These are phyloP conservation scores for Caloenas nicobarica DNA, from an alignment of 2,113 vertebrate species.

Conservation along the genomic window DNA sequence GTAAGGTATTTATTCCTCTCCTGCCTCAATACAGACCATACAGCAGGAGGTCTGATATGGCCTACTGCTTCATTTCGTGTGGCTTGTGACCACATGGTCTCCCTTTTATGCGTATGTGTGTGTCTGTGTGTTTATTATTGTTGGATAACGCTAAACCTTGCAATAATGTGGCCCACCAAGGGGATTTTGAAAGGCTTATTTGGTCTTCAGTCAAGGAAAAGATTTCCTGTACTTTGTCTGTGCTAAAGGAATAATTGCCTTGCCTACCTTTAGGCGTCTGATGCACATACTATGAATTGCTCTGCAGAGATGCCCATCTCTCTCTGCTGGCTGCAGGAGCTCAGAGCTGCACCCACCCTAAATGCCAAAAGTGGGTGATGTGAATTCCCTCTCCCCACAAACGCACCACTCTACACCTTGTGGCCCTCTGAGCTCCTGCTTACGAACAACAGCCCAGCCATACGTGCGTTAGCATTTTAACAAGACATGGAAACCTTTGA, in stretches of 20 bases:
- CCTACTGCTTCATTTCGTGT: constrained; percentile 3
- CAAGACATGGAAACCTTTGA: constrained; percentile 46
- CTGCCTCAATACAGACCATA: not conserved
- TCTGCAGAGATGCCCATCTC: not conserved
- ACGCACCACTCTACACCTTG: accelerated
- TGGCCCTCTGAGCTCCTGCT: not conserved
- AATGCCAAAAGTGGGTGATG: not conserved
- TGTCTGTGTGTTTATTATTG: constrained; percentile 1
- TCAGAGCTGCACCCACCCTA: not conserved
- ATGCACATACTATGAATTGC: not conserved
- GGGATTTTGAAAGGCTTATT: constrained; percentile 29
- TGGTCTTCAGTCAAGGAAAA: constrained; percentile 3
- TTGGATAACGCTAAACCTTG: constrained; percentile 16
- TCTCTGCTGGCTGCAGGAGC: not conserved
- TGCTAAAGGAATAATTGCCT: not conserved
- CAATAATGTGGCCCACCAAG: not conserved
- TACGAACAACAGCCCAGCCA: not conserved
- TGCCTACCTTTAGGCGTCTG: not conserved
- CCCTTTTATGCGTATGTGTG: not conserved
- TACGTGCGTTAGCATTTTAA: constrained; percentile 5
- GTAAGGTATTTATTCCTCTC: constrained; percentile 32
- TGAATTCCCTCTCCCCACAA: accelerated
- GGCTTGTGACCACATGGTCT: not conserved
- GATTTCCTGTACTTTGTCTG: not conserved
- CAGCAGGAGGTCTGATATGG: not conserved